Evolutionary conservation across 2,888 invertebrate genomes (phyloP), one percentile per base, ranked within the genome.

Genomic region (Belgica antarctica): DNA sequence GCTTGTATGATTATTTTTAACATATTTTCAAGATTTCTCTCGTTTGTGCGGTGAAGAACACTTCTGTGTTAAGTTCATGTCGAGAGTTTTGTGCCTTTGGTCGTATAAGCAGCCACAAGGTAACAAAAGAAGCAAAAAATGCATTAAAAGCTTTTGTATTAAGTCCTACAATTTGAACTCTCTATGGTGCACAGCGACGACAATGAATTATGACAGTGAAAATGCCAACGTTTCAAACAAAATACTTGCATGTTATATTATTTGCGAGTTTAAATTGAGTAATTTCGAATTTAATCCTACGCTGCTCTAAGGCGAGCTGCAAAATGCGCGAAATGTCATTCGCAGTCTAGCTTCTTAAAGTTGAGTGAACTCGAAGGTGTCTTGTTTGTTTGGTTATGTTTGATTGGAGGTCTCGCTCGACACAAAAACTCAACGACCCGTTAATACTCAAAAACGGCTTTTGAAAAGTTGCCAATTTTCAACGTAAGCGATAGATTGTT

Each of bases 121-220:
- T 5, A 41, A 52, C 52, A 52, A 52, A 52, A 52, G 52, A 52
- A 22, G 12, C 46, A 46, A 46, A 46, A 46, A 15, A 17, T n/a
- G 34, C 34, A 34, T 34, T 34, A 34, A 46, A 17, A 31, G 41
- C 41, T 41, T 41, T 52, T 24, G 52, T 24, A 22, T 52, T 52
- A 52, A 52, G 24, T 52, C 52, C 52, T 52, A 52, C 52, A 52
- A 52, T 10, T 52, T 52, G 19, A 52, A 46, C 34, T 8, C 10
- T 8, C 34, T 8, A 34, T 34, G 34, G 10, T 34, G n/a, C 15
- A 31, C 31, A 17, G 24, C 52, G 4, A 22, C 19, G 22, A 52
- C 4, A 5, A 12, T 52, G 52, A 52, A 22, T 52, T 52, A 52
- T 52, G 52, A 52, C 52, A 12, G 12, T 15, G 15, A 3, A 46